Base-by-base conservation (phyloP, 2,113 vertebrate species). In the Poeciliopsis prolifica region DNA sequence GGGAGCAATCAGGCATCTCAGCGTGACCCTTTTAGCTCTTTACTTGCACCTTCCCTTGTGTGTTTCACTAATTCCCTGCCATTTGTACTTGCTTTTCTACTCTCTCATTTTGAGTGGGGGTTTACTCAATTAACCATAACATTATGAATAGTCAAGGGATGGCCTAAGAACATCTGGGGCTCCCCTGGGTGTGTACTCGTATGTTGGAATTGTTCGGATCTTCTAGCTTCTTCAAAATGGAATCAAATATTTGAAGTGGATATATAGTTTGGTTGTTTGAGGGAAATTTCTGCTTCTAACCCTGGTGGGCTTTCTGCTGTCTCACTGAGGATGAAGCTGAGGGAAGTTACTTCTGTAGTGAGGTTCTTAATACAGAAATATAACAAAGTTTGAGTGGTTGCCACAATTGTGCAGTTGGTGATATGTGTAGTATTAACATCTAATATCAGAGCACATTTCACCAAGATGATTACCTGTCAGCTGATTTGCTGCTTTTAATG, bases 1-100 rank as follows among this genome's bases (percentile, higher is more conserved):
- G 88, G 84, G 91, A 87, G 78, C 85, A 75, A 84, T 90, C 77
- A 77, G 33, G 69, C 79, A 79, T 83, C 75, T 75, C 80, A 70
- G 72, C 79, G 48, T 12, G 14, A 80, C 79, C 71, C 80, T 87
- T 82, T 82, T 64, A 72, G 77, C 74, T 71, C 48, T 54, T 65
- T n/a, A 61, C 62, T 67, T 33, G 17, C 33, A 70, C 58, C 58
- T 40, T 66, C 67, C 54, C 60, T 40, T 63, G 9, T 48, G 1
- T 29, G 1, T 66, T 69, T 51, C 26, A 28, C 65, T 60, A 63
- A 12, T 3, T 72, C 28, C 26, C 10, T 6, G 74, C 35, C 22
- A 48, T 26, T 40, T 72, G 11, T 17, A 13, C 29, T 65, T 71
- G 44, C 15, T 54, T 73, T 51, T 74, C 15, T 69, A 0, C 51